Conservation (phyloP, 2,888 invertebrate genomes). For the Apodemia hepburni region DNA sequence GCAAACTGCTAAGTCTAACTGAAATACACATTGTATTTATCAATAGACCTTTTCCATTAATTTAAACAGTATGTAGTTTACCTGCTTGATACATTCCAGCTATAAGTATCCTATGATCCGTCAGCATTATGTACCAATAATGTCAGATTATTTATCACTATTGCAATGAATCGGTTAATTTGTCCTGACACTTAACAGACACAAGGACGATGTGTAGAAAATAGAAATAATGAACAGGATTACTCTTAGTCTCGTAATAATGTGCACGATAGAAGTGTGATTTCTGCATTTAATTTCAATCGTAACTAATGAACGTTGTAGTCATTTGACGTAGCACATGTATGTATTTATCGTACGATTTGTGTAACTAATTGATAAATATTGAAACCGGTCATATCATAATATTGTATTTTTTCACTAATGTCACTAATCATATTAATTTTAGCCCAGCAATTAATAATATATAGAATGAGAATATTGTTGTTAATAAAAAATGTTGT, state of each 20-base stretch:
- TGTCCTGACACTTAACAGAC: conserved; percentile 4
- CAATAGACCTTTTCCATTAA: no score
- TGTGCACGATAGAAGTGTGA: not conserved
- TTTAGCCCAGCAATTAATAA: conserved; percentile 32
- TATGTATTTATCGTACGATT: conserved; percentile 17
- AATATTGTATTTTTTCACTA: conserved; percentile 34
- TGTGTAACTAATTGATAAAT: conserved; percentile 23
- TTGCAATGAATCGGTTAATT: conserved; percentile 5
- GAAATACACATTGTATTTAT: no score
- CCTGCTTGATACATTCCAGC: no score
- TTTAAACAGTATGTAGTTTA: no score
- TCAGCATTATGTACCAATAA: no score
- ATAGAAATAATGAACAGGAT: conserved; percentile 1
- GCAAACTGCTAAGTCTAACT: no score
- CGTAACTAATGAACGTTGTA: conserved; percentile 9
- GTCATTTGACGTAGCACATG: conserved; percentile 9
- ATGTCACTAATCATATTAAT: conserved; percentile 28
- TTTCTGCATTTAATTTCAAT: conserved; percentile 23
- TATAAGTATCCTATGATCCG: no score
- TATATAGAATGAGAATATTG: conserved; percentile 28
- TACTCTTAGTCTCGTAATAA: conserved; percentile 1
- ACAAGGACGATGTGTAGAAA: conserved; percentile 5
- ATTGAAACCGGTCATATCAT: conserved; percentile 39
- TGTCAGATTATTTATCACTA: no score
- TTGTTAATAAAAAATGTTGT: conserved; percentile 15